phyloP scores from a whole-genome alignment of 2,113 vertebrate species.

The Chlorocebus sabaeus region DNA sequence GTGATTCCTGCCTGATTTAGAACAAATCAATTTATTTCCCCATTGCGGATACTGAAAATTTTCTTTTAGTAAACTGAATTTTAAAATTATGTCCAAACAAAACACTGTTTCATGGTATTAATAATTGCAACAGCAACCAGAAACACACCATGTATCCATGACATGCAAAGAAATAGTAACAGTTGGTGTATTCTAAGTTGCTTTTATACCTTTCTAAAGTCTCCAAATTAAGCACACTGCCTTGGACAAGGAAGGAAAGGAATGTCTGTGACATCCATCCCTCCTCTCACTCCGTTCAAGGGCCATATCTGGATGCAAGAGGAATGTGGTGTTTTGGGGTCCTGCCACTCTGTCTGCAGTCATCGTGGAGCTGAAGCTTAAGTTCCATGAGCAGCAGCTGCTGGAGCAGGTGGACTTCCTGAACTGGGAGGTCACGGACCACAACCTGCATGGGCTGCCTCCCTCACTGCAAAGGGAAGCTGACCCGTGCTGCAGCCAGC shows the following conservation, averaged over 20 bases:
- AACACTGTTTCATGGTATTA: background rate
- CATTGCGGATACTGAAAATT: background rate
- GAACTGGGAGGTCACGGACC: constrained; percentile 93
- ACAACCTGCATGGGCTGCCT: constrained; percentile 92
- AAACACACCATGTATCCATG: background rate
- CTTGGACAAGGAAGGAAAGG: constrained; percentile 4
- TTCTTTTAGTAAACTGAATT: constrained; percentile 8
- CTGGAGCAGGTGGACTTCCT: constrained; percentile 96
- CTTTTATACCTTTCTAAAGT: background rate
- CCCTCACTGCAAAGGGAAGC: constrained; percentile 91
- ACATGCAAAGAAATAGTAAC: background rate
- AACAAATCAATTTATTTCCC: background rate
- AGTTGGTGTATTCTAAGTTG: background rate
- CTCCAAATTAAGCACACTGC: background rate
- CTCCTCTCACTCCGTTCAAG: background rate
- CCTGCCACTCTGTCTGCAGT: rapidly evolving
- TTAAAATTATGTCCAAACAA: background rate
- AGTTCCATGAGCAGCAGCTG: constrained; percentile 95
- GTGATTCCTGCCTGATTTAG: background rate
- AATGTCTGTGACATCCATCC: background rate
- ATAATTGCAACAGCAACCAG: background rate
- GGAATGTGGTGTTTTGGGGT: background rate
- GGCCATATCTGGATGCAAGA: background rate
- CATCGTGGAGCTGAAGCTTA: constrained; percentile 94
- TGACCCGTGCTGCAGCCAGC: constrained; percentile 92